Evolutionary conservation across 2,113 vertebrate genomes (phyloP).

Genomic region (Ophiodon elongatus): DNA sequence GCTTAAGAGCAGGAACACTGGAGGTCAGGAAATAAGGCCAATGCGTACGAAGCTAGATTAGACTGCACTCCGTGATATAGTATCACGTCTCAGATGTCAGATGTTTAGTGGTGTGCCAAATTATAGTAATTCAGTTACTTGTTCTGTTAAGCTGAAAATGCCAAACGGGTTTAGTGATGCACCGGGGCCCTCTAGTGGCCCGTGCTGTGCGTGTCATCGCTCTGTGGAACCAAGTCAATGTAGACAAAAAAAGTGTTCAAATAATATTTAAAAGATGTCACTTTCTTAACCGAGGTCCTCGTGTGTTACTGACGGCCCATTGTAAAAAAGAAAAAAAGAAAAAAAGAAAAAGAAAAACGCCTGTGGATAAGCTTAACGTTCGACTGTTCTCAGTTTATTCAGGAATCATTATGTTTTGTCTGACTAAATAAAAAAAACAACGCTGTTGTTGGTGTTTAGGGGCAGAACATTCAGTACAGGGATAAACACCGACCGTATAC

Average conservation of each 20-base stretch:
- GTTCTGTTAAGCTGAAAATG: not conserved
- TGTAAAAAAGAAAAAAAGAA: not conserved
- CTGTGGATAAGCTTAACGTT: not conserved
- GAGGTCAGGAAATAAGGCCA: not conserved
- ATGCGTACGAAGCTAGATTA: not conserved
- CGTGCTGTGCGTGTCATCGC: not conserved
- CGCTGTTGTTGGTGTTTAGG: too few relatives aligned
- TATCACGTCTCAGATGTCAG: not conserved
- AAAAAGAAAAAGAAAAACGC: not conserved
- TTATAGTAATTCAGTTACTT: not conserved
- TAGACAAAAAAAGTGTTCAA: not conserved
- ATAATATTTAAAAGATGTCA: not conserved
- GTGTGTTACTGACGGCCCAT: not conserved
- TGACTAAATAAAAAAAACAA: too few relatives aligned
- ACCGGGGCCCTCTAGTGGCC: constrained; percentile 60
- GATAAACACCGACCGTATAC: too few relatives aligned
- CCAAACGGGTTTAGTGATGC: constrained; percentile 2
- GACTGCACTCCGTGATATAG: not conserved
- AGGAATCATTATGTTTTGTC: not conserved
- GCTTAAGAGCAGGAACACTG: not conserved
- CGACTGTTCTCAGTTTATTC: not conserved
- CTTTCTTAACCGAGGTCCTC: not conserved
- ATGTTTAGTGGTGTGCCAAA: not conserved
- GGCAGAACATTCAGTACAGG: too few relatives aligned
- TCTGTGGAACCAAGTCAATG: not conserved